phyloP scores from a whole-genome alignment of 1,140 invertebrate genomes.

The Microplitis mediator region DNA sequence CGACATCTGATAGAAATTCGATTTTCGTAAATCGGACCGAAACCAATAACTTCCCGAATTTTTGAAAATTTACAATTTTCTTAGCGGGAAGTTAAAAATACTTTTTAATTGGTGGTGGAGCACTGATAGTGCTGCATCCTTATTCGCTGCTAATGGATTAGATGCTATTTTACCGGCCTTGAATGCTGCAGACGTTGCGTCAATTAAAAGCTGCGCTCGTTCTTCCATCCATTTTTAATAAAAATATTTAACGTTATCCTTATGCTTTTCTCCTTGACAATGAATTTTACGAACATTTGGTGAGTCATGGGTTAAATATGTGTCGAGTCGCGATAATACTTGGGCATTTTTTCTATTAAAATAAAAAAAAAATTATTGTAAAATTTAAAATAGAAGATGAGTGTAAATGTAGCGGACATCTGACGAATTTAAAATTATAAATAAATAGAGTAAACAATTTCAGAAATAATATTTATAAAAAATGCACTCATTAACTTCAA shows the following conservation, averaged over 20 bases:
- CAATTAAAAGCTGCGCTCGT: conserved; percentile 97
- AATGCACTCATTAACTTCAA: too few relatives aligned
- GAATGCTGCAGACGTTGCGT: conserved; percentile 94
- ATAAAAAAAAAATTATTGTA: conserved; percentile 32
- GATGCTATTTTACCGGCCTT: conserved; percentile 95
- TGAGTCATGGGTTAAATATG: conserved; percentile 98
- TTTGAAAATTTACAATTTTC: too few relatives aligned
- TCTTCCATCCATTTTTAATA: conserved; percentile 99
- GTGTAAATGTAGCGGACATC: too few relatives aligned
- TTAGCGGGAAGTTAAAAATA: conserved; percentile 66
- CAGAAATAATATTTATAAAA: too few relatives aligned
- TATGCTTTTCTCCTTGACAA: conserved; percentile 98
- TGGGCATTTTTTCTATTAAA: conserved; percentile 71
- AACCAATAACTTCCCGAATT: too few relatives aligned
- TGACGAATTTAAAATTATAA: too few relatives aligned
- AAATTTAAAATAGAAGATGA: too few relatives aligned
- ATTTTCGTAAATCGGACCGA: too few relatives aligned
- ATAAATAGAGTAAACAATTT: too few relatives aligned
- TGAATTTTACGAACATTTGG: conserved; percentile 99
- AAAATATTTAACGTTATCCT: conserved; percentile 99
- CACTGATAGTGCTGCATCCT: conserved; percentile 74
- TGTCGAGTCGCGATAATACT: conserved; percentile 99
- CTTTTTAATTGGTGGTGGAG: conserved; percentile 71
- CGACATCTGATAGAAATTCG: too few relatives aligned
- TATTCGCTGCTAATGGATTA: conserved; percentile 80